These are phyloP conservation scores for Laspeyria flexula DNA, from an alignment of 2,888 invertebrate species.

Conservation along the genomic window DNA sequence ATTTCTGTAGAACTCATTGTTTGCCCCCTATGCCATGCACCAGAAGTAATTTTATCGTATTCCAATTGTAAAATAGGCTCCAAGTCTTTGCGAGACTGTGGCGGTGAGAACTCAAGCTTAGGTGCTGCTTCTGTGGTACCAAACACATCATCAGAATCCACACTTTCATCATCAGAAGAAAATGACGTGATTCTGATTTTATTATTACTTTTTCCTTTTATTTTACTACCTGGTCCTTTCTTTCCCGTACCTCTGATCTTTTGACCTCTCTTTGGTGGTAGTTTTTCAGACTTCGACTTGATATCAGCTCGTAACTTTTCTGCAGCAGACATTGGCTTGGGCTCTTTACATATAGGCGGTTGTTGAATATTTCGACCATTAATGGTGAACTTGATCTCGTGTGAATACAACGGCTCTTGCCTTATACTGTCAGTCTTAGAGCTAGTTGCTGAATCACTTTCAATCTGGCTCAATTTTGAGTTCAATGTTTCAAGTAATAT, in stretches of 20 bases:
- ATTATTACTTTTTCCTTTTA: conserved; percentile 87
- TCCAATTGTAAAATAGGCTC: conserved; percentile 91
- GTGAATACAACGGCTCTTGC: conserved; percentile 83
- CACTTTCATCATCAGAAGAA: conserved; percentile 91
- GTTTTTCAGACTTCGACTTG: conserved; percentile 87
- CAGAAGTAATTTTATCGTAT: conserved; percentile 89
- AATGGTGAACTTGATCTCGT: conserved; percentile 83
- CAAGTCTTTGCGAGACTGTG: conserved; percentile 91
- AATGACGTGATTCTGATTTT: conserved; percentile 92
- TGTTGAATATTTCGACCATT: conserved; percentile 78
- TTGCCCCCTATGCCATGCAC: conserved; percentile 89
- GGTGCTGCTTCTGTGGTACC: conserved; percentile 91
- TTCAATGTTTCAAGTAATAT: conserved; percentile 89
- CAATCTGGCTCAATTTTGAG: conserved; percentile 91
- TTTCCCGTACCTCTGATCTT: conserved; percentile 88
- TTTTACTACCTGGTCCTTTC: conserved; percentile 84
- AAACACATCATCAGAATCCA: conserved; percentile 92
- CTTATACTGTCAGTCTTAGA: conserved; percentile 90
- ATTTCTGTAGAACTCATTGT: conserved; percentile 93
- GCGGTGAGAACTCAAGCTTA: conserved; percentile 90
- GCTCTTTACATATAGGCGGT: conserved; percentile 74
- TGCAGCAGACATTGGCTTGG: conserved; percentile 76
- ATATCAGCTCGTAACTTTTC: conserved; percentile 83
- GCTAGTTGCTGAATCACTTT: conserved; percentile 91
- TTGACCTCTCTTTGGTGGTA: conserved; percentile 87